These are phyloP conservation scores for Mastacembelus armatus DNA, from an alignment of 2,797 vertebrate genomes.

Conservation along the genomic window DNA sequence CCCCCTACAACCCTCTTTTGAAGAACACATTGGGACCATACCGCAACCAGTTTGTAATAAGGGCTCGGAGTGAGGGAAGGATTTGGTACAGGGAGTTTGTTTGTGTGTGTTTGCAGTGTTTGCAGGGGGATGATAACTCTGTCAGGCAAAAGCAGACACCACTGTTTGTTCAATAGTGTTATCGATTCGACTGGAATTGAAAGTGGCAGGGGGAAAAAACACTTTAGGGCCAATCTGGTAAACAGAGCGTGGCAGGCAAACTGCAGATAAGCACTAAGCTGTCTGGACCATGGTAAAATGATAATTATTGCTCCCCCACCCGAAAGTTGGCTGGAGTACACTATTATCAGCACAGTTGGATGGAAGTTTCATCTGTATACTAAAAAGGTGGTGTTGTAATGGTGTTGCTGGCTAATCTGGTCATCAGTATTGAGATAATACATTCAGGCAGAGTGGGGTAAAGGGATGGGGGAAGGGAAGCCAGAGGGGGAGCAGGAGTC, in stretches of 20 bases:
- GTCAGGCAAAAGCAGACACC: slow-evolving; percentile 64
- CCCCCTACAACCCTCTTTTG: slow-evolving; percentile 73
- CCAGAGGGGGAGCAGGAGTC: slow-evolving; percentile 44
- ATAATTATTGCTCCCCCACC: slow-evolving; percentile 61
- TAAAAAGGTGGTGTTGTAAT: slow-evolving; percentile 51
- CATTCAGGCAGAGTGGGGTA: slow-evolving; percentile 58
- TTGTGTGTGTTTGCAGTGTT: slow-evolving; percentile 60
- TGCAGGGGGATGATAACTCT: slow-evolving; percentile 64
- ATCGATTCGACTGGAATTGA: slow-evolving; percentile 75
- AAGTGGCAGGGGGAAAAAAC: slow-evolving; percentile 68
- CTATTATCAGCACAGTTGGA: slow-evolving; percentile 49
- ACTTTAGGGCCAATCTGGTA: slow-evolving; percentile 67
- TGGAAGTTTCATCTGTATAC: slow-evolving; percentile 56
- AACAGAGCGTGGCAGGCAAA: slow-evolving; percentile 73
- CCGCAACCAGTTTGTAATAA: slow-evolving; percentile 77
- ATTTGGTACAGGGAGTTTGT: slow-evolving; percentile 30
- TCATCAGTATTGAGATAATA: slow-evolving; percentile 71
- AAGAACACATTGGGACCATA: slow-evolving; percentile 82
- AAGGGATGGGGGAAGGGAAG: slow-evolving; percentile 27
- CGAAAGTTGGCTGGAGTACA: slow-evolving; percentile 48
- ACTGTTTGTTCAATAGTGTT: slow-evolving; percentile 69
- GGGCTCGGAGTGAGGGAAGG: slow-evolving; percentile 15
- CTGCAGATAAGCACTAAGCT: slow-evolving; percentile 72
- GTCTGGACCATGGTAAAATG: slow-evolving; percentile 63
- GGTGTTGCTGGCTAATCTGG: slow-evolving; percentile 64